Base-by-base conservation (phyloP, 2,797 vertebrate species). In the Sylvilagus floridanus region DNA sequence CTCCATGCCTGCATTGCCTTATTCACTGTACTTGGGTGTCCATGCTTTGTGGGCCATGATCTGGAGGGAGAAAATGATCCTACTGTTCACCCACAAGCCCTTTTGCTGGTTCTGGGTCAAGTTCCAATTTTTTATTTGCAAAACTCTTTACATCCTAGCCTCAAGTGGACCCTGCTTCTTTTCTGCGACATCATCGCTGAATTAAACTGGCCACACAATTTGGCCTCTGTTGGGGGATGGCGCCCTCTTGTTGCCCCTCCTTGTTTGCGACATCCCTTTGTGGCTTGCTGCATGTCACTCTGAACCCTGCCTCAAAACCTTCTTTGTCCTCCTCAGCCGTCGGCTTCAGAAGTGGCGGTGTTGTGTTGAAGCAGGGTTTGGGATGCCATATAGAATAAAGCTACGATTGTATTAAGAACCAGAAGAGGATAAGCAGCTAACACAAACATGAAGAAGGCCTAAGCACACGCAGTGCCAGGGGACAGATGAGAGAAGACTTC, bases 301-400 rank as follows among this genome's bases (percentile, higher is more conserved):
- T 62, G 88, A 92, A 95, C 24, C 62, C 35, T 68, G 69, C 90
- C 77, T 97, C 94, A 97, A 97, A 96, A 95, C 94, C 77, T 93
- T 78, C 92, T 97, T 96, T 97, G 97, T 97, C 62, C n/a, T 94
- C 85, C 37, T 71, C 88, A 83, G 88, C 82, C 47, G 0, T 95
- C 96, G 69, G 96, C 96, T 97, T 96, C 88, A 96, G 75, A 96
- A 96, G 92, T 88, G 83, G 71, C 96, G 85, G 90, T 96, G 83
- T 96, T 97, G 88, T 96, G 93, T 21, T 83, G 97, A 88, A 81
- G 78, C 96, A 79, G 90, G 54, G 85, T 26, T 96, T 85, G 90
- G 92, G 96, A 78, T 77, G 93, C 90, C 82, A 7, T 92, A 90
- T 73, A 96, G 94, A 94, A 97, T 92, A 97, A 97, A 96, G 96